A percentile compares a stretch with the other conserved stretches of the same genome.
phyloP scores from a whole-genome alignment of 2,797 vertebrate genomes.

The Ibycter americanus region DNA sequence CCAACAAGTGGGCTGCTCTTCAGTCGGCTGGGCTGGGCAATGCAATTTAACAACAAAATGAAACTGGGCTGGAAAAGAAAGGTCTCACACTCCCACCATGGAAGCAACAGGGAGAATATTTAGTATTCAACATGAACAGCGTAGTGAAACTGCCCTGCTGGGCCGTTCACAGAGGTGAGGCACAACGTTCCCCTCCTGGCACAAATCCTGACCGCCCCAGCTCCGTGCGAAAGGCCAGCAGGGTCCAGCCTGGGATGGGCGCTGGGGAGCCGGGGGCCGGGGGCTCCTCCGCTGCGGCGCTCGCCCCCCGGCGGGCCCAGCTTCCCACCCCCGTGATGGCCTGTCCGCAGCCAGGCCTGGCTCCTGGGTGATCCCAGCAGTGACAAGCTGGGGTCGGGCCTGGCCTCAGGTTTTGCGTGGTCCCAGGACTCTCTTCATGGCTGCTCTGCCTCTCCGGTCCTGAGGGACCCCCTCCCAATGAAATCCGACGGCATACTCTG shows the following conservation, averaged over 20 bases:
- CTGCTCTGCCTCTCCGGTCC: not conserved
- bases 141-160: not conserved
- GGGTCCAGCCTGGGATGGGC: not conserved
- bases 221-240: rapidly evolving
- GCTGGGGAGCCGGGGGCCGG: rapidly evolving
- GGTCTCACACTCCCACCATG: not conserved
- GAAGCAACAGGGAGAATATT: not conserved
- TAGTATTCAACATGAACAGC: rapidly evolving
- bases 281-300: rapidly evolving
- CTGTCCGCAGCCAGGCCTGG: no score
- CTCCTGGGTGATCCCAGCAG: rapidly evolving
- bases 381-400: rapidly evolving
- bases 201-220: not conserved
- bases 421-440: no score
- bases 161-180: not conserved
- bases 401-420: not conserved
- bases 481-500: rapidly evolving
- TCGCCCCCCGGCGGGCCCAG: rapidly evolving
- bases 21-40: not conserved
- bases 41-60: not conserved
- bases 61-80: not conserved
- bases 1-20: slow-evolving; percentile 7
- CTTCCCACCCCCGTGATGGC: no score
- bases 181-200: rapidly evolving
- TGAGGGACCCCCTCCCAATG: not conserved